A percentile compares a stretch with the other conserved stretches of the same genome.
phyloP scores from a whole-genome alignment of 2,888 invertebrate genomes.

The Drosophila neoperkinsi region DNA sequence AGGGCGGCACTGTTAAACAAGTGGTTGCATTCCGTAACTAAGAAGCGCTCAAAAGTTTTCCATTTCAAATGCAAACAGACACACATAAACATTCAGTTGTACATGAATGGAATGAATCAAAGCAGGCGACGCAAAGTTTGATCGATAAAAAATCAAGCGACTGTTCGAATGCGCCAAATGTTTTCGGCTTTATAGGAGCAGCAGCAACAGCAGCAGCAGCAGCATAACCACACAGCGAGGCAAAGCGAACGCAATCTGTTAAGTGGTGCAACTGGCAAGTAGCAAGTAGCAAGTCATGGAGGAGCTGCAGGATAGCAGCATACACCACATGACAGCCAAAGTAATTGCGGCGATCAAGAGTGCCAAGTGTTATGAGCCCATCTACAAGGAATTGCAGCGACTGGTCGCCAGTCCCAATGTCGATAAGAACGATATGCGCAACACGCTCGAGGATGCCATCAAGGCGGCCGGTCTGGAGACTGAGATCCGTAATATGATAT shows the following conservation, averaged over 20 bases:
- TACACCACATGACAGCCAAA: conserved; percentile 91
- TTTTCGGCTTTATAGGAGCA: conserved; percentile 33
- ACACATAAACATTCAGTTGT: neutral
- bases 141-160: conserved; percentile 65
- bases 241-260: conserved; percentile 7
- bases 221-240: conserved; percentile 19
- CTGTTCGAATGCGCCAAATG: conserved; percentile 26
- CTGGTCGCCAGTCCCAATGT: conserved; percentile 91
- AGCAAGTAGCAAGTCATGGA: conserved; percentile 74
- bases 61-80: conserved; percentile 17
- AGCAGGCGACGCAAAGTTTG: conserved; percentile 66
- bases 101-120: conserved; percentile 36
- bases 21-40: conserved; percentile 81
- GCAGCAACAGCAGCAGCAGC: conserved; percentile 7
- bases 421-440: conserved; percentile 91
- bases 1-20: conserved; percentile 56
- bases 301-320: conserved; percentile 85
- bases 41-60: conserved; percentile 54
- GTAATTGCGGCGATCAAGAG: conserved; percentile 92
- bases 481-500: conserved; percentile 93
- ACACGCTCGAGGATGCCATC: conserved; percentile 91
- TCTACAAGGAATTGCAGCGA: conserved; percentile 91
- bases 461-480: conserved; percentile 92
- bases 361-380: conserved; percentile 90
- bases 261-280: conserved; percentile 2